Base-by-base conservation (phyloP, 2,113 vertebrate species). In the Labrus mixtus region DNA sequence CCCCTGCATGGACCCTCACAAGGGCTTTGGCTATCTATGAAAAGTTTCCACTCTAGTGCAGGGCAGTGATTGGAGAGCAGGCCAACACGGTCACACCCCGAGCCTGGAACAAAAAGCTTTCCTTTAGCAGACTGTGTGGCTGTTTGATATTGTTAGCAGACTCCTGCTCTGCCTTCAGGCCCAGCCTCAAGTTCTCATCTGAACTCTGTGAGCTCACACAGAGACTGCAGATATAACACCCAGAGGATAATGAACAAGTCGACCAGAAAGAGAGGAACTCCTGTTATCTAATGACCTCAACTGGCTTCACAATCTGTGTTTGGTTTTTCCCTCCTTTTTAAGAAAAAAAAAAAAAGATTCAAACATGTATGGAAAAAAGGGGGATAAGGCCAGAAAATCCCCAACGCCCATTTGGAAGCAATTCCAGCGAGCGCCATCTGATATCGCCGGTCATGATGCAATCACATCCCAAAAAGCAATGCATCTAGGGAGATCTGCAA, bases 121-220 rank as follows among this genome's bases (percentile, higher is more conserved):
- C 70, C 68, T 82, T 13, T 59, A 65, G 73, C 57, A 69, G 82
- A 51, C 55, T 85, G 23, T 33, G 11, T 61, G 67, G 76, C 73
- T 80, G 81, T 88, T 88, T 87, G 82, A 88, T 91, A 89, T 88
- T 90, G 73, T 87, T 90, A 79, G 76, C 92, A 85, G 90, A 86
- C 76, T 86, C 70, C 76, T 59, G 82, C 80, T 78, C 78, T 50
- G 79, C 69, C 68, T 64, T 73, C 68, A 45, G 79, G 67, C 81
- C 58, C 57, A n/a, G 69, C 77, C 76, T 79, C 53, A 2, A 66
- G 54, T 50, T 81, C 76, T 79, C 68, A 60, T 63, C 41, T 71
- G 69, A 82, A 84, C 79, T 67, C 68, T 70, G 36, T 5, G 46
- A 78, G 45, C 72, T 83, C 84, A 62, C 22, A 33, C 45, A 54